phyloP scores from a whole-genome alignment of 2,888 invertebrate genomes.

The Tetanocera ferruginea region DNA sequence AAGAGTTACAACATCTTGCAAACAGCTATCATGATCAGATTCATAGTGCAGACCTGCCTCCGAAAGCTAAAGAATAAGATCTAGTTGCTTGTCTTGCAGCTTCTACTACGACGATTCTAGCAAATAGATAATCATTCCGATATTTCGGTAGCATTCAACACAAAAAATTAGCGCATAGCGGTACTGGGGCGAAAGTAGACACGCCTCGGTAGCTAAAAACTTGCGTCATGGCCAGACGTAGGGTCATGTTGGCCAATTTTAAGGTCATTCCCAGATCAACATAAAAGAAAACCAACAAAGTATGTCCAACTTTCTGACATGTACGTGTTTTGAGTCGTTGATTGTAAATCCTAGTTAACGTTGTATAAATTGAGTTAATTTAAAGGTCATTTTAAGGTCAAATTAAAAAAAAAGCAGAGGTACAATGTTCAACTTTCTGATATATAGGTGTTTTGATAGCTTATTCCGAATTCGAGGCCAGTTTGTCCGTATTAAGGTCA shows the following conservation, averaged over 20 bases:
- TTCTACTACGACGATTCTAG: constrained; percentile 17
- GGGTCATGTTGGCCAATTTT: constrained; percentile 56
- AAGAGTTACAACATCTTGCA: constrained; percentile 56
- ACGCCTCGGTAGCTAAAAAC: constrained; percentile 51
- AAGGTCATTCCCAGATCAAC: too few species aligned
- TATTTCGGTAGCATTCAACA: constrained; percentile 56
- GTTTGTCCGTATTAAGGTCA: too few species aligned
- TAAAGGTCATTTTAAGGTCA: too few species aligned
- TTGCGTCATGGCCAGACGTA: constrained; percentile 50
- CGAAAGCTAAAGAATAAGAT: constrained; percentile 49
- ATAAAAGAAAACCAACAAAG: too few species aligned
- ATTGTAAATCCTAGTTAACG: too few species aligned
- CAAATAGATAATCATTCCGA: constrained; percentile 56
- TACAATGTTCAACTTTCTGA: too few species aligned
- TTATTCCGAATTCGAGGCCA: too few species aligned
- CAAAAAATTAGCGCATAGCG: constrained; percentile 43
- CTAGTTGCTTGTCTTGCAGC: constrained; percentile 12
- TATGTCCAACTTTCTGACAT: too few species aligned
- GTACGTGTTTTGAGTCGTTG: too few species aligned
- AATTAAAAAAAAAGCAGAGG: too few species aligned
- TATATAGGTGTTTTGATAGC: too few species aligned
- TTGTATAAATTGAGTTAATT: too few species aligned
- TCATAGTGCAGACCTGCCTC: constrained; percentile 57
- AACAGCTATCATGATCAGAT: constrained; percentile 51
- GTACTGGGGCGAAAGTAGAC: not conserved